Percentiles rank a stretch among this genome's conserved stretches.
Evolutionary conservation across 2,888 invertebrate species (phyloP).

Genomic region (Drosophila nigricruria): DNA sequence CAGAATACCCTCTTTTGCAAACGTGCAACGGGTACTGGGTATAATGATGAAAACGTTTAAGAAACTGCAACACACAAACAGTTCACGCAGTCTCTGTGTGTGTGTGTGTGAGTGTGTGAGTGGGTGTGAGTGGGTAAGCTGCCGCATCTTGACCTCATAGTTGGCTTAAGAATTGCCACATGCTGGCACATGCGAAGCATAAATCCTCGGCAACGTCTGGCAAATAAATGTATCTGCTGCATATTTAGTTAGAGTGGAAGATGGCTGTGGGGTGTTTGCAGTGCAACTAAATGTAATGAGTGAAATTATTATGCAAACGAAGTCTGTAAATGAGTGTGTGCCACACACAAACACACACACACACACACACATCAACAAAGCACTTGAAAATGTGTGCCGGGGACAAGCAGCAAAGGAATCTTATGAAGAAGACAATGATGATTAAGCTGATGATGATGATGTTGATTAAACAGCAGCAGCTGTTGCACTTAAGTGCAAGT

Average conservation of each 20-base stretch:
- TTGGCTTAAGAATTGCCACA: constrained; percentile 60
- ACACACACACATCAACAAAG: constrained; percentile 38
- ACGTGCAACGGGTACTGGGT: neutral
- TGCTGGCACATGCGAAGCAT: constrained; percentile 59
- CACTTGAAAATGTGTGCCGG: constrained; percentile 75
- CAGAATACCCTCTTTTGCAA: neutral
- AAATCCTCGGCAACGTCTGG: constrained; percentile 54
- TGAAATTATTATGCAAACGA: constrained; percentile 79
- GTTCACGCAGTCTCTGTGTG: constrained; percentile 12
- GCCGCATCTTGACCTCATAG: constrained; percentile 73
- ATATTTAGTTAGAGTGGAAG: constrained; percentile 64
- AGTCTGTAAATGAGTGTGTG: constrained; percentile 26
- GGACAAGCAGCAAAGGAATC: constrained; percentile 60
- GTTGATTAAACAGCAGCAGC: constrained; percentile 24
- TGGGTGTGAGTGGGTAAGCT: constrained; percentile 14
- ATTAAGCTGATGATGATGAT: constrained; percentile 25
- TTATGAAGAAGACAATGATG: constrained; percentile 21
- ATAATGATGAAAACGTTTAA: constrained; percentile 35
- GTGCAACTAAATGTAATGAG: constrained; percentile 59
- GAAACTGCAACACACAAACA: constrained; percentile 31
- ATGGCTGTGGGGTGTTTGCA: constrained; percentile 4
- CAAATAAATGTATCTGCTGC: constrained; percentile 68
- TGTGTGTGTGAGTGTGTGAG: constrained; percentile 4
- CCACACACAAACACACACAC: constrained; percentile 7
- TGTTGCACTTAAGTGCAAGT: constrained; percentile 60